A percentile compares a stretch with the other conserved stretches of the same genome.
These are phyloP conservation scores for Lacerta viridis DNA, from an alignment of 2,797 vertebrate species.

Conservation along the genomic window DNA sequence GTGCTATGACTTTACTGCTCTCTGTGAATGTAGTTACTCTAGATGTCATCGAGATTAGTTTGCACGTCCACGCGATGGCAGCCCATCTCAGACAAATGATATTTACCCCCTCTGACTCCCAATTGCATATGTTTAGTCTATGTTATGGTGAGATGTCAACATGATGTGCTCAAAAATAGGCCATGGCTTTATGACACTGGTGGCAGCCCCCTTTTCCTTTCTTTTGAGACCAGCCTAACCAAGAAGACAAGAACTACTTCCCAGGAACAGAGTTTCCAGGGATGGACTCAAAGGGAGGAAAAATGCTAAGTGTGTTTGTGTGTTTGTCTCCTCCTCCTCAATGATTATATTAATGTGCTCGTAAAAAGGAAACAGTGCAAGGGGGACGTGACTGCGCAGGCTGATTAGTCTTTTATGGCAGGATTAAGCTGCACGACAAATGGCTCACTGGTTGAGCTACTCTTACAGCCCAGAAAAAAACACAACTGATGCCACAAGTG, in stretches of 20 bases:
- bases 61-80: neutral
- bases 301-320: constrained; percentile 77
- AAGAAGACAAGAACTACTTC: constrained; percentile 53
- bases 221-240: neutral
- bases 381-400: constrained; percentile 80
- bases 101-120: neutral
- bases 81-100: neutral
- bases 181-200: neutral
- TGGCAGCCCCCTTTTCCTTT: neutral
- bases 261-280: constrained; percentile 57
- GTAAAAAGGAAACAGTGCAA: constrained; percentile 82
- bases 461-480: constrained; percentile 76
- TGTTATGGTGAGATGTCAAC: neutral
- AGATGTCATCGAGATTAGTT: neutral
- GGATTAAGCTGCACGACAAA: constrained; percentile 82
- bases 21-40: neutral
- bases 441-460: constrained; percentile 70
- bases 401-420: constrained; percentile 84
- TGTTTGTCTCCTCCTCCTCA: constrained; percentile 75
- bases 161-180: neutral
- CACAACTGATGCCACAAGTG: constrained; percentile 63
- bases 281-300: constrained; percentile 62
- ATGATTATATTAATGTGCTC: constrained; percentile 82
- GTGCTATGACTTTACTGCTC: neutral
- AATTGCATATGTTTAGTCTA: neutral